Conservation (phyloP, 2,113 vertebrate species). For the Apteryx mantelli region DNA sequence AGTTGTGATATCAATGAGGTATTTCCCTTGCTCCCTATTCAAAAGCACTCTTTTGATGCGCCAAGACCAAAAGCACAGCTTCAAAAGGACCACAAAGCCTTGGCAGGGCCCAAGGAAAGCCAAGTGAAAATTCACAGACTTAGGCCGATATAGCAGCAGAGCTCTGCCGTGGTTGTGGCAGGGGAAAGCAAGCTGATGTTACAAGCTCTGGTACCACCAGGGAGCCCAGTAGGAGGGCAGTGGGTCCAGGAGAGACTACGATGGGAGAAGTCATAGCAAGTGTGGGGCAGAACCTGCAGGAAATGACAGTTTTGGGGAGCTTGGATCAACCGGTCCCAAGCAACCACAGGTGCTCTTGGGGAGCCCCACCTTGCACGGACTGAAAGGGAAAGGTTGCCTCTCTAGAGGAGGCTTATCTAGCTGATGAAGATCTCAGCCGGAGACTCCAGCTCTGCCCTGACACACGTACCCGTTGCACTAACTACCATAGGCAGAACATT, state of each 20-base stretch:
- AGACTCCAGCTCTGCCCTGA: background rate
- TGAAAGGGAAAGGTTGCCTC: background rate
- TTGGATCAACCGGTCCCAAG: background rate
- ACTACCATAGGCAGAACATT: background rate
- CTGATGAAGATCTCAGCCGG: background rate
- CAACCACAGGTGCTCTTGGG: rapidly evolving
- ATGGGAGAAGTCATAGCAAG: background rate
- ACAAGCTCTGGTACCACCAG: background rate
- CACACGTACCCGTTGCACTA: background rate
- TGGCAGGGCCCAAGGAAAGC: background rate
- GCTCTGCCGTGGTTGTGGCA: background rate
- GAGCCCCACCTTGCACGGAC: rapidly evolving
- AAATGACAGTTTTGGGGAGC: background rate
- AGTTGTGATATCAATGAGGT: background rate
- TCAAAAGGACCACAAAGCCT: background rate
- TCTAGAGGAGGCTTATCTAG: background rate
- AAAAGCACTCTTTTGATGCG: background rate
- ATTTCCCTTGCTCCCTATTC: background rate
- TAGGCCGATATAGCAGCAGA: background rate
- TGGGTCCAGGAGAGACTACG: rapidly evolving
- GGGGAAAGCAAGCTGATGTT: background rate
- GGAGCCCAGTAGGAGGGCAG: background rate
- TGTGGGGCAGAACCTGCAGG: background rate
- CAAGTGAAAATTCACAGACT: background rate
- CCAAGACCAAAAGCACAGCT: background rate